Evolutionary conservation across 2,888 invertebrate species (phyloP).

Genomic region (Kryphioiulus occultus): DNA sequence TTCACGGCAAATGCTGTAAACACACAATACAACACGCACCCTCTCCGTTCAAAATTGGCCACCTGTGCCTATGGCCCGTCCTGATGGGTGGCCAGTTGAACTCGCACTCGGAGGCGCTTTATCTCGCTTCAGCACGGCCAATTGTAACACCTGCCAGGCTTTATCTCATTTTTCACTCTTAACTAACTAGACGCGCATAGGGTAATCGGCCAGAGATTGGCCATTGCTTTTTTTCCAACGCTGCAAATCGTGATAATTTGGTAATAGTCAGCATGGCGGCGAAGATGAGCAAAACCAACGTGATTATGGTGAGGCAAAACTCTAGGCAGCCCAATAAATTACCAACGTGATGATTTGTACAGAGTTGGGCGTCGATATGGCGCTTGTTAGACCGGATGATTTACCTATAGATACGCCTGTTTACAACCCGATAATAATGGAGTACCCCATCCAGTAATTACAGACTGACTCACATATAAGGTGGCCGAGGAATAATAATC

Average conservation of each 20-base stretch:
- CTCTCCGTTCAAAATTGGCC: background rate
- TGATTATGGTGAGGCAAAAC: slow-evolving; percentile 18
- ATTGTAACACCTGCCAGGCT: slow-evolving; percentile 31
- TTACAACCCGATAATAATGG: slow-evolving; percentile 35
- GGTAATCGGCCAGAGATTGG: slow-evolving; percentile 21
- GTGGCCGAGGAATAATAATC: slow-evolving; percentile 31
- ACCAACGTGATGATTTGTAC: slow-evolving; percentile 31
- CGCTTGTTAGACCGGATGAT: slow-evolving; percentile 6
- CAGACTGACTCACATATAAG: background rate
- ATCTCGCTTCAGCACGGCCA: slow-evolving; percentile 20
- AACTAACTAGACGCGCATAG: slow-evolving; percentile 18
- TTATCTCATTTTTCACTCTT: slow-evolving; percentile 35
- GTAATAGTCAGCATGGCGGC: slow-evolving; percentile 30
- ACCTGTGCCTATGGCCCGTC: slow-evolving; percentile 9
- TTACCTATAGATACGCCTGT: slow-evolving; percentile 21
- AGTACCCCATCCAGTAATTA: slow-evolving; percentile 22
- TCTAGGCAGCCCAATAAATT: slow-evolving; percentile 31
- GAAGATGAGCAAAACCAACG: slow-evolving; percentile 7
- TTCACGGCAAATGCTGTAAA: background rate
- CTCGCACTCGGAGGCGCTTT: slow-evolving; percentile 25
- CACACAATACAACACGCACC: background rate
- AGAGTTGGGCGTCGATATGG: slow-evolving; percentile 21
- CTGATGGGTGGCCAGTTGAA: slow-evolving; percentile 20
- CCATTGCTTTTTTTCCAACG: background rate
- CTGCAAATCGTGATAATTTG: slow-evolving; percentile 31